Evolutionary conservation across 2,113 vertebrate species (phyloP), one percentile per base, ranked within the genome.

Genomic region (Origma solitaria): DNA sequence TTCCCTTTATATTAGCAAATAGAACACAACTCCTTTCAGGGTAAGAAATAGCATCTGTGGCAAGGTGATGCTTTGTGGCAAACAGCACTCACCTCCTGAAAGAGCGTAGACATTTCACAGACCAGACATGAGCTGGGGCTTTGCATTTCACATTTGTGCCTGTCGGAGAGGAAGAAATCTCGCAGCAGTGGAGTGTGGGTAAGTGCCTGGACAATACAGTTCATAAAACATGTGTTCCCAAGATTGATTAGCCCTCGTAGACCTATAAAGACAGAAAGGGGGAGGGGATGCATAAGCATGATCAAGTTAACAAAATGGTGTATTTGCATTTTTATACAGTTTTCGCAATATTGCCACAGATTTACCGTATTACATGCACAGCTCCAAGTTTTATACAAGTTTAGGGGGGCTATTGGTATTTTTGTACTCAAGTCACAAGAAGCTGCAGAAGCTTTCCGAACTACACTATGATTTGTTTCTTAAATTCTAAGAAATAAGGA

Each of bases 151-250:
- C 99, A 99, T 98, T 99, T 98, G 98, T 99, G 99, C 98, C 99
- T 97, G 98, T 99, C 99, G 3, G 99, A 99, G 94, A 99, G 99
- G 98, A 99, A 99, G 98, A 99, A 99, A 97, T 99, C 99, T 60
- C 99, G 98, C 96, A 99, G 98, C 93, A 99, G 98, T 22, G 99
- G 99, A 16, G 99, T 99, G 98, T 99, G 99, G 83, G 99, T 99
- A 95, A 99, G 98, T 72, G 99, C 99, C 98, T 99, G 99, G 83
- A 99, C 99, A 68, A 99, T 99, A 97, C 99, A 99, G 98, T 99
- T 99, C 99, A 99, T 99, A 98, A 99, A 99, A 98, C 99, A 99
- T 5, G 99, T 99, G 98, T 99, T 99, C 95, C 99, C 99, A 89
- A 99, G 98, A 98, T 99, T 99, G 98, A 99, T 99, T 95, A 99